Base-by-base conservation (phyloP, 2,888 invertebrate species). In the Notodonta ziczac region DNA sequence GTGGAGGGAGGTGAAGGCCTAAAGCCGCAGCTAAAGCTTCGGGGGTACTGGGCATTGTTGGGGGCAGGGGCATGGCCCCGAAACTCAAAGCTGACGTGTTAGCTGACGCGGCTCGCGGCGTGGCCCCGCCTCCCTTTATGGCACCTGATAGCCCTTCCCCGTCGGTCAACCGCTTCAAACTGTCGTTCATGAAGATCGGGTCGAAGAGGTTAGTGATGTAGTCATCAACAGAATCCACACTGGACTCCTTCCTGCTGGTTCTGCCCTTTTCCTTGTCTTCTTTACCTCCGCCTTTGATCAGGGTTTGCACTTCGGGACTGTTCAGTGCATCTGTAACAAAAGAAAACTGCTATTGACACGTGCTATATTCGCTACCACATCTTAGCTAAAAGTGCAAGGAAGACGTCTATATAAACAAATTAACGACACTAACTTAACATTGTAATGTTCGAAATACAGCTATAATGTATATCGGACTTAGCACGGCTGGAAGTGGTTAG, bases 51-150 rank as follows among this genome's bases (percentile, higher is more conserved):
- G 95, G 90, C 86, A 95, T 94, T 44, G 94, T 94, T 6, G 94
- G 87, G 2, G 95, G 95, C 88, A 96, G 94, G 78, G 95, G 94
- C 88, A 96, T 88, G 7, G 95, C 93, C 56, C 94, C 93, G 52
- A 92, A 87, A 74, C 87, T 89, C 14, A 94, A 77, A 48, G 91
- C 84, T 0, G 91, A 93, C 1, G 93, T 90, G 58, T 91, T 87
- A 0, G 95, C 93, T 0, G 94, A 91, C 0, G 90, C 91, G 16
- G 94, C 90, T 66, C 95, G 91, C 8, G 95, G 95, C 0, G 96
- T 95, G 0, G 95, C 96, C n/a, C 97, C 97, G 0, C 97, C 97
- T 0, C 93, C 93, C 87, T 97, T 97, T 72, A 98, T 96, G 66
- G 95, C 95, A 61, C 95, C 95, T 0, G 96, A 95, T 24, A 98